phyloP scores from a whole-genome alignment of 2,797 vertebrate species.

The Dallia pectoralis region DNA sequence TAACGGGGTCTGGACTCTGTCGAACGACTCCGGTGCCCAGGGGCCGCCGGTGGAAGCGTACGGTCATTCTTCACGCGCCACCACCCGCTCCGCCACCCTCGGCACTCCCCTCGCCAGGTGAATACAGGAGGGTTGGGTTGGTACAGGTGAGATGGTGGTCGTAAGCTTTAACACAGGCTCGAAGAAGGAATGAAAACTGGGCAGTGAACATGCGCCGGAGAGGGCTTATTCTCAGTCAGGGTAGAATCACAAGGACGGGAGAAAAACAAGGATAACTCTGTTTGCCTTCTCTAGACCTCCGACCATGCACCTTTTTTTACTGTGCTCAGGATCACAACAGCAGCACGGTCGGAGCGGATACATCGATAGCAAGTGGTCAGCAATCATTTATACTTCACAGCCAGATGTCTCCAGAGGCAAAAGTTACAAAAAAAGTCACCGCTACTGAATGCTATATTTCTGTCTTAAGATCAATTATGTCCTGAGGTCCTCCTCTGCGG shows the following conservation, averaged over 20 bases:
- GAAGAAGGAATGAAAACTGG: not conserved
- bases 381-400: not conserved
- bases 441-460: too few relatives aligned
- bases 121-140: not conserved
- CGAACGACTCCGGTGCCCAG: constrained; percentile 35
- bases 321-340: not conserved
- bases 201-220: not conserved
- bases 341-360: too few relatives aligned
- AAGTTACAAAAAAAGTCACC: not conserved
- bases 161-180: not conserved
- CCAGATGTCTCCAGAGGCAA: not conserved
- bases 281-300: not conserved
- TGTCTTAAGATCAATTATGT: not conserved
- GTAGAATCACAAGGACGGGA: not conserved
- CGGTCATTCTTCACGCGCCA: constrained; percentile 31
- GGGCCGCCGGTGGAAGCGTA: constrained; percentile 36
- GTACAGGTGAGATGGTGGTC: not conserved
- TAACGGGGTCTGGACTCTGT: constrained; percentile 52
- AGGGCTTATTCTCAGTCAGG: constrained; percentile 11
- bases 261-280: not conserved
- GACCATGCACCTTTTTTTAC: not conserved
- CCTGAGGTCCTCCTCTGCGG: not conserved
- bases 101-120: not conserved
- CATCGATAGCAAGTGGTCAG: not conserved
- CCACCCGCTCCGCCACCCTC: not conserved